Evolutionary conservation across 2,888 invertebrate genomes (phyloP), one percentile per base, ranked within the genome.

Genomic region (Allolobophora icterica): DNA sequence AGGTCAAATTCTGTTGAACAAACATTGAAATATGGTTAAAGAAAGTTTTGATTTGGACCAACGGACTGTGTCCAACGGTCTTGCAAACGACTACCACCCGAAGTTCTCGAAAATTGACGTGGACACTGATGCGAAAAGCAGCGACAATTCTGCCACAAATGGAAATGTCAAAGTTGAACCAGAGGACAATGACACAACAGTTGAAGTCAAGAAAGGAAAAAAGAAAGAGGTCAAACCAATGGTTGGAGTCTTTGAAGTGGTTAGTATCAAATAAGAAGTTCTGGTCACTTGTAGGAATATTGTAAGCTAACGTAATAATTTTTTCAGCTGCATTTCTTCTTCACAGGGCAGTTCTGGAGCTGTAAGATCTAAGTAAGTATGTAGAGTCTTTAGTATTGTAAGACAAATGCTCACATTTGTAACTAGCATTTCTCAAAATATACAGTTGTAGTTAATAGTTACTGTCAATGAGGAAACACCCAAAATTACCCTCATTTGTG

Each of bases 181-280:
- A 2, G 87, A 19, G 17, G 8, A 87, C 30, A 17, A 1, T 87
- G 87, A 38, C 13, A 6, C 34, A 8, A 11, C 3, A 38, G 87
- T 87, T 87, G 35, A 24, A 19, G 87, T 87, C 34, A 87, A 71
- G 71, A 71, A 87, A 19, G 87, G 87, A 35, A 38, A 87, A 24
- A 87, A 87, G 87, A 87, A 35, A 24, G 35, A 87, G 34, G 87
- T 87, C 35, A 87, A 87, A 38, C 87, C 5, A 34, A 87, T 87
- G 87, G 87, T 87, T 87, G 87, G 87, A 87, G 38, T 35, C 38
- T 87, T 87, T 24, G 87, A 87, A 87, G 87, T 87, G 87, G 87
- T 87, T 35, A 87, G 87, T 87, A 24, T 38, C 34, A 24, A 35
- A 34, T 8, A 33, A 33, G 34, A 84, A 24, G 34, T 33, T 15